These are phyloP conservation scores for Oxycera nigricornis DNA, from an alignment of 2,888 invertebrate species.

Conservation along the genomic window DNA sequence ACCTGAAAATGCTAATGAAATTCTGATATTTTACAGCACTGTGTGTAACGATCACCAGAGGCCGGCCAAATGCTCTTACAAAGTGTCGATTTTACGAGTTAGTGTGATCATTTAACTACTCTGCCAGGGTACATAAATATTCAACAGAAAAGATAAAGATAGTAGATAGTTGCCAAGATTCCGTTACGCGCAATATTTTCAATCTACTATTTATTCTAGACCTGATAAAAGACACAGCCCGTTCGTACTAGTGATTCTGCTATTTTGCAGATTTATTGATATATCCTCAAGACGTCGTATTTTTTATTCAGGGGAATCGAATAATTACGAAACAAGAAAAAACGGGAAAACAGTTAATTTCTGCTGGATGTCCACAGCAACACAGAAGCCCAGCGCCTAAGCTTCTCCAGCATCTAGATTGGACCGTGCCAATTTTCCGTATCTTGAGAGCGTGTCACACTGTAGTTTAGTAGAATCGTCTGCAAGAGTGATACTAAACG, in stretches of 20 bases:
- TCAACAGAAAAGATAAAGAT: too few species aligned
- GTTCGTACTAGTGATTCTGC: background rate
- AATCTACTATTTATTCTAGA: too few species aligned
- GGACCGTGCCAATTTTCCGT: background rate
- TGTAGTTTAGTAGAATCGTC: background rate
- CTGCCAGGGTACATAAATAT: too few species aligned
- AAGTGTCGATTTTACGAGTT: too few species aligned
- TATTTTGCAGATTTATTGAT: background rate
- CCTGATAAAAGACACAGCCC: background rate
- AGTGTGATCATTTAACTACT: too few species aligned
- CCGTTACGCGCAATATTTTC: too few species aligned
- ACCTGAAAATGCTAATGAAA: too few species aligned
- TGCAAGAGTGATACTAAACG: background rate
- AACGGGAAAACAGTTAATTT: conserved; percentile 44
- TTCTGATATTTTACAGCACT: too few species aligned
- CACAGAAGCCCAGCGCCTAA: background rate
- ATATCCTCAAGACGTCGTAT: background rate
- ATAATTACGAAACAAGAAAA: conserved; percentile 34
- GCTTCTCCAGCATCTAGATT: conserved; percentile 19
- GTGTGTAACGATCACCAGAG: too few species aligned
- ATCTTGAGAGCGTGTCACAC: background rate
- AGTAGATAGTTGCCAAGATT: too few species aligned
- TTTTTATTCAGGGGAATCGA: background rate
- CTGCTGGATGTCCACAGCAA: conserved; percentile 38
- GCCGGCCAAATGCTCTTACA: too few species aligned